Evolutionary conservation across 2,113 vertebrate genomes (phyloP).

Genomic region (Elephantulus edwardii): DNA sequence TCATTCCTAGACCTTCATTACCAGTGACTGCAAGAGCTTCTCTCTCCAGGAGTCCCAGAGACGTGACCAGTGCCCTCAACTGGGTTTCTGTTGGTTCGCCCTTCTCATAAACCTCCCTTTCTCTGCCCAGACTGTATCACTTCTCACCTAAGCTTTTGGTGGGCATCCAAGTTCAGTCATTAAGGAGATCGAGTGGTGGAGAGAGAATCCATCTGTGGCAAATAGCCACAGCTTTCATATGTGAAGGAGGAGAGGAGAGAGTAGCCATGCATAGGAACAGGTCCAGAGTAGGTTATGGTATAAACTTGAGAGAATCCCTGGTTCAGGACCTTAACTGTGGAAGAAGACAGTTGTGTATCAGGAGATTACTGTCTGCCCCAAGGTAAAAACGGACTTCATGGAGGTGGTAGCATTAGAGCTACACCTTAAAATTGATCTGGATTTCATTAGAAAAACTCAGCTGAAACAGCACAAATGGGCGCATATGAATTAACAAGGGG

Average conservation of each 20-base stretch:
- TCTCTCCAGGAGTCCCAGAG: neutral
- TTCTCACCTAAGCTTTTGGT: rapidly evolving
- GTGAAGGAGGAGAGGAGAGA: neutral
- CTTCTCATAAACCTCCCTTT: rapidly evolving
- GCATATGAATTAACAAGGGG: too few relatives aligned
- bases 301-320: neutral
- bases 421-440: neutral
- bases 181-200: too few relatives aligned
- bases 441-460: neutral
- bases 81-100: neutral
- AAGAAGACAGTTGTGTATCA: neutral
- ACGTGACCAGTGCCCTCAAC: neutral
- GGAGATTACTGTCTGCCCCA: neutral
- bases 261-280: neutral
- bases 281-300: neutral
- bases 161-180: neutral
- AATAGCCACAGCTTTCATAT: neutral
- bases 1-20: neutral
- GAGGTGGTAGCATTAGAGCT: neutral
- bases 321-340: neutral
- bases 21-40: neutral
- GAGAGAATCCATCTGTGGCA: neutral
- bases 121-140: neutral
- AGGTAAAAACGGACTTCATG: neutral
- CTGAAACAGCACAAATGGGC: neutral